Percentiles rank a stretch among this genome's conserved stretches.
phyloP scores from a whole-genome alignment of 2,797 vertebrate species.

The Semaprochilodus insignis region DNA sequence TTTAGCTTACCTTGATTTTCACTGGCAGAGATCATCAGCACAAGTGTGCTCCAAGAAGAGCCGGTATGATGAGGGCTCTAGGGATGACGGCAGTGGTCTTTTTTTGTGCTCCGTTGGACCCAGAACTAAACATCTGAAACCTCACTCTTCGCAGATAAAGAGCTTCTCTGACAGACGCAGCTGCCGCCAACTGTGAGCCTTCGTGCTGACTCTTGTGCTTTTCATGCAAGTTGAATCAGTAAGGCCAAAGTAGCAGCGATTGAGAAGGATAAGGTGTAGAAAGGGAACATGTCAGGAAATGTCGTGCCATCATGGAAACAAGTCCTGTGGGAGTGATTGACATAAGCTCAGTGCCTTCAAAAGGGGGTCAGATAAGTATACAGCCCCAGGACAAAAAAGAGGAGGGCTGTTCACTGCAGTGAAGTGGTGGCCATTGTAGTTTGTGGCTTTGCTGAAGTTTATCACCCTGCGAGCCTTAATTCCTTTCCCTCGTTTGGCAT shows the following conservation, averaged over 20 bases:
- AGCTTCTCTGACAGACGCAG: background rate
- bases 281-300: constrained; percentile 60
- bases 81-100: background rate
- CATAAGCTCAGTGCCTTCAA: constrained; percentile 61
- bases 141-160: background rate
- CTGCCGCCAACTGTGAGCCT: background rate
- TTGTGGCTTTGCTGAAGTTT: constrained; percentile 29
- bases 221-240: background rate
- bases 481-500: constrained; percentile 18
- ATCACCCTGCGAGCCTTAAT: constrained; percentile 52
- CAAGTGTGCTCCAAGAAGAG: background rate
- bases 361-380: constrained; percentile 63
- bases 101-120: background rate
- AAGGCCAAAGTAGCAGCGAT: constrained; percentile 1
- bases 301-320: constrained; percentile 52
- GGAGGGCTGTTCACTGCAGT: constrained; percentile 52
- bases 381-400: constrained; percentile 48
- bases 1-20: constrained; percentile 41
- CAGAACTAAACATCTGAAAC: constrained; percentile 15
- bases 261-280: constrained; percentile 17
- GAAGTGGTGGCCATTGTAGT: constrained; percentile 59
- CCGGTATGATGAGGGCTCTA: constrained; percentile 1
- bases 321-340: constrained; percentile 66
- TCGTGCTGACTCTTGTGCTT: background rate
- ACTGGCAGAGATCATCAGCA: constrained; percentile 46